These are phyloP conservation scores for Diplodus puntazzo DNA, from an alignment of 2,797 vertebrate genomes.

Conservation along the genomic window DNA sequence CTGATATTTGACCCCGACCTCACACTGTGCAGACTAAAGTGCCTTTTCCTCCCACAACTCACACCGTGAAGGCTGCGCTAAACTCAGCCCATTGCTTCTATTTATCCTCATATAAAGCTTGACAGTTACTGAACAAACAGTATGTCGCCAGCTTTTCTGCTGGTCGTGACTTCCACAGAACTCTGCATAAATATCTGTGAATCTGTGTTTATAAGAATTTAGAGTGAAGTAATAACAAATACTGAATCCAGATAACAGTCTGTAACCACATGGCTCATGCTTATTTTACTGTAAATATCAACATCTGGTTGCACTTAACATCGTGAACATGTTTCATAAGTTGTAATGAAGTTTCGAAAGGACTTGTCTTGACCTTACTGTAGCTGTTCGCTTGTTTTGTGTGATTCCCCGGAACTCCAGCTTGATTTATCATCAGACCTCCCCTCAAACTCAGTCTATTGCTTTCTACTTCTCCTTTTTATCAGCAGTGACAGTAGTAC, in stretches of 20 bases:
- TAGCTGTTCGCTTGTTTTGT: neutral
- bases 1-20: slow-evolving; percentile 48
- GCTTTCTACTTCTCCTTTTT: neutral
- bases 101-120: slow-evolving; percentile 3
- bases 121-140: neutral
- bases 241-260: neutral
- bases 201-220: neutral
- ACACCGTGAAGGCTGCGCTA: neutral
- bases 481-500: neutral
- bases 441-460: neutral
- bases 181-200: neutral
- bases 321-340: neutral
- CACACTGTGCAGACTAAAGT: slow-evolving; percentile 28
- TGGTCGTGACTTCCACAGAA: neutral
- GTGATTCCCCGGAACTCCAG: neutral
- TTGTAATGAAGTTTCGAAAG: neutral
- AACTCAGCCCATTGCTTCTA: slow-evolving; percentile 24
- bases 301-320: slow-evolving; percentile 12
- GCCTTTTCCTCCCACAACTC: slow-evolving; percentile 41
- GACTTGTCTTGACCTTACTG: too few relatives aligned
- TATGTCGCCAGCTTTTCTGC: neutral
- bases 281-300: neutral
- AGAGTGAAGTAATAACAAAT: neutral
- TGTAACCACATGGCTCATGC: neutral
- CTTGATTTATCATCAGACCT: neutral